Base-by-base conservation (phyloP, 2,797 vertebrate species). In the Enteromius unitaeniatus region DNA sequence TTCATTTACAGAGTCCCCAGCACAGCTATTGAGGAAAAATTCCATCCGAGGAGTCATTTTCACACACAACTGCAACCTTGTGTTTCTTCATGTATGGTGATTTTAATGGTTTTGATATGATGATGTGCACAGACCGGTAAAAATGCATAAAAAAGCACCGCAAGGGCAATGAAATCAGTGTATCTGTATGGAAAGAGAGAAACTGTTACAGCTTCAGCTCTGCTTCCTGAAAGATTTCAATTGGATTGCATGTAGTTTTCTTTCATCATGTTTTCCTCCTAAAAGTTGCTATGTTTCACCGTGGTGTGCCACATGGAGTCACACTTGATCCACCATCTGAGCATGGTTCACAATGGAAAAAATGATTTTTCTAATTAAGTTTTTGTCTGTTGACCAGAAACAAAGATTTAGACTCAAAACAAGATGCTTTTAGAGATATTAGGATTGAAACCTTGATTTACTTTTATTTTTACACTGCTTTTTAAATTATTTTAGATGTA, bases 1-100 rank as follows among this genome's bases (percentile, higher is more conserved):
- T 78, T 78, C 21, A 83, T 83, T 68, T 83, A 76, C 47, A 53
- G 62, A 55, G 23, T 37, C 62, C 76, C 40, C 74, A n/a, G 51
- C 34, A 60, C 65, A 70, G 26, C 37, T 19, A 78, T 26, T 78
- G 75, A 37, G 40, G 40, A 62, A 37, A 83, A 78, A 62, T 49
- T 6, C 28, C 13, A 68, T 83, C 37, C 26, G 4, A 58, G 26
- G 17, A 67, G 26, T 17, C 37, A 58, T 78, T 83, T 77, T 58
- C 73, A 53, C 62, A 42, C 47, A 65, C 28, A 74, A 28, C 21
- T 34, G 37, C 17, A 15, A 68, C 14, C 0, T 15, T 75, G 19
- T 51, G 69, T 73, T 62, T 6, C 9, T 75, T 34, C 17, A 37
- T 49, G n/a, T 75, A 9, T 40, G 53, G 55, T 28, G n/a, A 45